These are phyloP conservation scores for Gorilla gorilla DNA, from an alignment of 2,113 vertebrate species.

Conservation along the genomic window DNA sequence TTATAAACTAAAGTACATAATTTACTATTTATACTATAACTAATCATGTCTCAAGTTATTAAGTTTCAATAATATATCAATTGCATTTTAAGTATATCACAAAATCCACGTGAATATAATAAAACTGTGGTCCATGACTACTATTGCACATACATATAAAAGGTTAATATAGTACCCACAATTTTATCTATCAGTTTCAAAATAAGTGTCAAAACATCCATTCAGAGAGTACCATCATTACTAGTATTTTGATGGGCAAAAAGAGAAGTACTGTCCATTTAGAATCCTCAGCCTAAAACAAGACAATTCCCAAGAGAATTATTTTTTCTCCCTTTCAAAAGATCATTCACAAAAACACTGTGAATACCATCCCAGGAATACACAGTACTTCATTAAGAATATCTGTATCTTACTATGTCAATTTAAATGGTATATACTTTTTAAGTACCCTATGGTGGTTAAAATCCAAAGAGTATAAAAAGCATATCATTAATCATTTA, in stretches of 20 bases:
- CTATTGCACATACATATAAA: not conserved
- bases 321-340: not conserved
- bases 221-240: not conserved
- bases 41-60: not conserved
- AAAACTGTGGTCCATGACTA: not conserved
- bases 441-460: not conserved
- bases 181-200: not conserved
- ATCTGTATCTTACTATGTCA: not conserved
- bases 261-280: not conserved
- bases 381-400: not conserved
- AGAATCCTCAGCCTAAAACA: not conserved
- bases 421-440: not conserved
- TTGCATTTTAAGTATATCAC: not conserved
- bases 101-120: not conserved
- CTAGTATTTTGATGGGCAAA: constrained; percentile 15
- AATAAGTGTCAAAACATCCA: not conserved
- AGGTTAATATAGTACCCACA: not conserved
- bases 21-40: not conserved
- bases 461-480: constrained; percentile 8
- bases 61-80: not conserved
- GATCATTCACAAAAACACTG: not conserved
- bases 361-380: not conserved
- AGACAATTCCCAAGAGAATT: not conserved
- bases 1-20: not conserved
- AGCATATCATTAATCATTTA: constrained; percentile 5